Base-by-base conservation (phyloP, 2,888 invertebrate species). In the Anodontia alba region DNA sequence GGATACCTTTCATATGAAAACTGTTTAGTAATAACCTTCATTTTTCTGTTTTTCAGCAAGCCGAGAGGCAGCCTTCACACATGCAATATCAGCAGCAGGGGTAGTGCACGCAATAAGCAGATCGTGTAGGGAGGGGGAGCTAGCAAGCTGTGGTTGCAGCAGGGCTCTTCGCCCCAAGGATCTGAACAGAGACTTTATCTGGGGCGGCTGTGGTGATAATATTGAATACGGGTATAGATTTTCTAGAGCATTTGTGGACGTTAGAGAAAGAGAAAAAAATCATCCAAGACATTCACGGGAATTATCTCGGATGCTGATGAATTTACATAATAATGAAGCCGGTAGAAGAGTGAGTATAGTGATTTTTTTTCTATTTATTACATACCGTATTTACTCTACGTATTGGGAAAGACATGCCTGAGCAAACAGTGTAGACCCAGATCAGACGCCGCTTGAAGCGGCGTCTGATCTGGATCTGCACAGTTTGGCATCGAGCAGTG, bases 151-250 rank as follows among this genome's bases (percentile, higher is more conserved):
- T 93, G 97, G 98, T 36, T 99, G 99, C 94, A 97, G 98, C 72
- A 96, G 97, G 29, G 97, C 97, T 70, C 95, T 96, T 3, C 95
- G 98, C 68, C 99, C 99, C 8, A 96, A 96, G 89, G 97, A 97
- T 93, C 95, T 99, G 76, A 97, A 97, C 90, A 96, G 96, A 76
- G 98, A 99, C 93, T 99, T 98, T 98, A 97, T 98, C 69, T 99
- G 99, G 99, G 98, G 98, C 42, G 99, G 99, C 33, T 99, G 99
- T 92, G 99, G 99, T 0, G 99, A 99, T 94, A 98, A 99, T 95
- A 96, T 99, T 78, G 98, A 98, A 94, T 99, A 98, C 94, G 93
- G 93, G 76, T 94, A 88, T 95, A 98, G 97, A 95, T 99, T 99
- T 94, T 97, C 98, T 1, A 97, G 97, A 95, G 97, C 97, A 89